Evolutionary conservation across 1,140 invertebrate genomes (phyloP), one percentile per base, ranked within the genome.

Genomic region (Listronotus oregonensis): DNA sequence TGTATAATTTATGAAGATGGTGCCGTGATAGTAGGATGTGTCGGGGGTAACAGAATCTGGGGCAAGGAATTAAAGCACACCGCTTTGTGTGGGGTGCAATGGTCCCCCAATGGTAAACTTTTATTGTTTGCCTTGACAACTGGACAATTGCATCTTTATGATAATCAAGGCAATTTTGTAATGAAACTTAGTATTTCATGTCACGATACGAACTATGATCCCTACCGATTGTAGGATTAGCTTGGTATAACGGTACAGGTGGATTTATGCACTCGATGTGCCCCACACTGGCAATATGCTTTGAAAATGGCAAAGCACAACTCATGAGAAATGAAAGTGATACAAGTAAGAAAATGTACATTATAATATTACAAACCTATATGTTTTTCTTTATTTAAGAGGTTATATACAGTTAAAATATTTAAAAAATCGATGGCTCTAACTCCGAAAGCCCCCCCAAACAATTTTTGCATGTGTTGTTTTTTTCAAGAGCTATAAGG

Each of bases 1-100:
- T 98, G 96, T 75, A 99, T 99, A 75, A 96, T 96, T 6, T 99
- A 99, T 84, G 96, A 99, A 81, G 96, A 98, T 85, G 96, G 96
- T 57, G 84, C 83, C 57, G 83, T 85, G n/a, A 85, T 85, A 66
- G 83, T 85, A n/a, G 77, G 97, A 3, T 96, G 95, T 17, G 94
- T 98, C 0, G 97, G 99, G 84, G 97, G 97, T 0, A 98, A 97
- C 75, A 84, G 96, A 64, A 95, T 99, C 15, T 99, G 97, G 96
- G 95, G 95, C 1, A 99, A 98, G 77, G 96, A 99, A 76, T 80
- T 99, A 3, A 97, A 96, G 81, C 89, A 89, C 15, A 83, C 88
- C 0, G 85, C 84, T 18, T 78, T 95, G 1, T 85, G 85, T 31
- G 87, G 86, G 0, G 92, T 95, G 0, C 91, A 97, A 78, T 99